Evolutionary conservation across 2,113 vertebrate species (phyloP).

Genomic region (Larimichthys crocea): DNA sequence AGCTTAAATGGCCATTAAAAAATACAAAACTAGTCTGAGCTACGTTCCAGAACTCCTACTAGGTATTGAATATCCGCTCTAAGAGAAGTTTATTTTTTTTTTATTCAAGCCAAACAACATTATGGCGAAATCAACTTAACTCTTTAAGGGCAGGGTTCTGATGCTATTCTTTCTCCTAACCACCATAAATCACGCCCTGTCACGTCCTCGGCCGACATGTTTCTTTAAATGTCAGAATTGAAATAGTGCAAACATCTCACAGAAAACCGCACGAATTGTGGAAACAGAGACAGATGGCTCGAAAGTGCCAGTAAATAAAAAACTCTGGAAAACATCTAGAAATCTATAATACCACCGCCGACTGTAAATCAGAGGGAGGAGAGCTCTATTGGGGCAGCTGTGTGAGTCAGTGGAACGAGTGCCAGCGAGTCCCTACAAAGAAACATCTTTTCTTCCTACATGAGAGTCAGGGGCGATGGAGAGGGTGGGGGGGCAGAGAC

Average conservation of each 20-base stretch:
- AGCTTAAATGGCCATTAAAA: conserved; percentile 15
- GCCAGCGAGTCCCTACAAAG: conserved; percentile 69
- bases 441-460: conserved; percentile 76
- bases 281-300: conserved; percentile 15
- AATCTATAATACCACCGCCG: conserved; percentile 42
- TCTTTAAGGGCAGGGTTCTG: background rate
- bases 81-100: background rate
- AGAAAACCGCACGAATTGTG: background rate
- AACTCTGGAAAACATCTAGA: conserved; percentile 25
- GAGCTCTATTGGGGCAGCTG: conserved; percentile 49
- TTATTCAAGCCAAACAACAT: background rate
- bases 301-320: conserved; percentile 43
- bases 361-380: conserved; percentile 56
- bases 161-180: background rate
- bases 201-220: background rate
- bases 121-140: conserved; percentile 3
- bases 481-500: conserved; percentile 5
- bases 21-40: conserved; percentile 8
- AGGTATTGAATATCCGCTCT: conserved; percentile 11
- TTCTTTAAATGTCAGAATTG: conserved; percentile 2
- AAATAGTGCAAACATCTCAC: conserved; percentile 2
- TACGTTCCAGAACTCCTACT: background rate
- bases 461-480: conserved; percentile 31
- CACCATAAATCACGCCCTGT: background rate
- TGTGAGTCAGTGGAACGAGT: conserved; percentile 71